phyloP scores from a whole-genome alignment of 1,140 invertebrate genomes.

The Rhyacophila brunnea region DNA sequence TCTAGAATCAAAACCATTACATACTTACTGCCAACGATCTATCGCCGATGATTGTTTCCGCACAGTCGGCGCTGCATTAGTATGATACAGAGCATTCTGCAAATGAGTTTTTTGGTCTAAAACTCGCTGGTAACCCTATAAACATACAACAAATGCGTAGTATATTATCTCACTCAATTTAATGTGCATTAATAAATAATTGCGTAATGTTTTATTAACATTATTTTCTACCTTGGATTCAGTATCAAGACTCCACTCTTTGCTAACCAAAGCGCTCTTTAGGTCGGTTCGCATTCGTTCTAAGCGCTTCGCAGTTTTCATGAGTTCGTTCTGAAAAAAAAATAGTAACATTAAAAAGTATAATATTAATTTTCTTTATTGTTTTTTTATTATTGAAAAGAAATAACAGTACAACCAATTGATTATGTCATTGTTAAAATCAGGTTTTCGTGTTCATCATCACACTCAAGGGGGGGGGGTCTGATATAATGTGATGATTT shows the following conservation, averaged over 20 bases:
- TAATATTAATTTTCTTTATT: too few species aligned
- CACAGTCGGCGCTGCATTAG: constrained; percentile 1
- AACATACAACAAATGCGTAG: background rate
- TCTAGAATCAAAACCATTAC: too few species aligned
- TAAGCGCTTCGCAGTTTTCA: constrained; percentile 52
- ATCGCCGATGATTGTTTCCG: constrained; percentile 41
- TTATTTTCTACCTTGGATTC: constrained; percentile 55
- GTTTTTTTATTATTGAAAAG: too few species aligned
- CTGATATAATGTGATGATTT: too few species aligned
- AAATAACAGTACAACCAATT: too few species aligned
- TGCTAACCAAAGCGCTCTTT: constrained; percentile 51
- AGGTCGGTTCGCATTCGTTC: constrained; percentile 54
- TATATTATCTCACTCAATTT: too few species aligned
- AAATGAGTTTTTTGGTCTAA: constrained; percentile 32
- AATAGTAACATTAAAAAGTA: too few species aligned
- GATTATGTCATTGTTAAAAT: too few species aligned
- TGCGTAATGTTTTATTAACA: too few species aligned
- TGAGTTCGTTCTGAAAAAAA: constrained; percentile 47
- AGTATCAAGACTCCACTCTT: constrained; percentile 53
- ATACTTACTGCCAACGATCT: constrained; percentile 48
- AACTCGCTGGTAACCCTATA: constrained; percentile 27
- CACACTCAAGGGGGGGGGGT: too few species aligned
- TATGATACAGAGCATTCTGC: constrained; percentile 31
- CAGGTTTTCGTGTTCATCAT: too few species aligned
- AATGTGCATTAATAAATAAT: too few species aligned